Conservation (phyloP, 53 echinoderm and acorn worm species). For the Echinometra lucunter region DNA sequence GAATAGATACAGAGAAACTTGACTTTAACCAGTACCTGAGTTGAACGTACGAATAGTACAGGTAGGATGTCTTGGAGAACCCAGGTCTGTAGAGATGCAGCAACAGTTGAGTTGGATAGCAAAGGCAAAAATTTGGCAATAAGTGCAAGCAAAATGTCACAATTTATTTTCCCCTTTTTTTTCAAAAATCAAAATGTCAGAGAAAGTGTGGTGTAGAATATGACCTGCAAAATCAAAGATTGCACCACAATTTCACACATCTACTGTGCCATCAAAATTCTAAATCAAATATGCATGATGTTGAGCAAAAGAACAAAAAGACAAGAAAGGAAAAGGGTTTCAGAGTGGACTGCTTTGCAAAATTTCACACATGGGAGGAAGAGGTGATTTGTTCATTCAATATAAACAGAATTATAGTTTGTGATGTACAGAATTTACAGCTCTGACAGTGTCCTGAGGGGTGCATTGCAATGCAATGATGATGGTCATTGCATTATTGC, state of each 20-base stretch:
- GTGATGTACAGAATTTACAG: neutral
- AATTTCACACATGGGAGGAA: neutral
- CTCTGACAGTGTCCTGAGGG: neutral
- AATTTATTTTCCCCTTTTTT: neutral
- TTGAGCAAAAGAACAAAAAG: neutral
- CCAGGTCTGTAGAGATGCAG: constrained; percentile 63
- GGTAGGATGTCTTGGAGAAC: constrained; percentile 55
- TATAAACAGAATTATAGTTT: neutral
- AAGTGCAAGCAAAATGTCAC: neutral
- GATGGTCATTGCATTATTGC: neutral
- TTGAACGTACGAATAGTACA: constrained; percentile 50
- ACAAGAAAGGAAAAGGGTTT: neutral
- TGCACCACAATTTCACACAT: neutral
- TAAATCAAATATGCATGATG: neutral
- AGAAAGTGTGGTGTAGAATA: neutral
- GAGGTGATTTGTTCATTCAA: neutral
- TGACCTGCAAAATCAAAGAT: neutral
- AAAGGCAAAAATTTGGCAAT: constrained; percentile 40
- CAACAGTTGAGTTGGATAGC: constrained; percentile 15
- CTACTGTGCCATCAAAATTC: constrained; percentile 1
- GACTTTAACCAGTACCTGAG: constrained; percentile 59
- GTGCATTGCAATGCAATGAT: neutral
- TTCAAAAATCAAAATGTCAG: neutral
- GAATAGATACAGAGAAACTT: neutral
- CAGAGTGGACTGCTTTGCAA: neutral